Conservation (phyloP, 64 coral and sea anemone genomes). For the Catalaphyllia jardinei region DNA sequence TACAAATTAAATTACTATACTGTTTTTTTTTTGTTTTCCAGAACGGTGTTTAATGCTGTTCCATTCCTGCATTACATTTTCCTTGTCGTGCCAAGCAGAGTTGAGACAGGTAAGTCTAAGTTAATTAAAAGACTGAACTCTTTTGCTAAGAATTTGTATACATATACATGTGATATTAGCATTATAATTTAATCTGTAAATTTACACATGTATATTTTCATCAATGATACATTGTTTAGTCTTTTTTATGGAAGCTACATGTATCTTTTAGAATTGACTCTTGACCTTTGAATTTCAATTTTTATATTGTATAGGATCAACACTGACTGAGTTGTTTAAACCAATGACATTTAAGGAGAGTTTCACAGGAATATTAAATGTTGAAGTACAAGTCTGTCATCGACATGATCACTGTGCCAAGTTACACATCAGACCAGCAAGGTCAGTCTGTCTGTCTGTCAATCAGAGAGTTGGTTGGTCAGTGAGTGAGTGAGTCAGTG, state of each 20-base stretch:
- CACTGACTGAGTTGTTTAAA: conserved; percentile 74
- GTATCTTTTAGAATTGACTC: no score
- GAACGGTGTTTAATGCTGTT: conserved; percentile 95
- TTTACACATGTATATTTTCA: no score
- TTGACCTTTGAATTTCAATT: no score
- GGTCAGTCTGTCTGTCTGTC: conserved; percentile 33
- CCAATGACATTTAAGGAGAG: conserved; percentile 66
- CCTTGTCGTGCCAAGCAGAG: conserved; percentile 71
- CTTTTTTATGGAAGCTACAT: not conserved
- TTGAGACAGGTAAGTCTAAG: conserved; percentile 66
- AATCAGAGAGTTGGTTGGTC: no score
- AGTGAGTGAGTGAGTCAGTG: no score
- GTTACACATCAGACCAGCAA: conserved; percentile 90
- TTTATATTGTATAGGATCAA: conserved; percentile 45
- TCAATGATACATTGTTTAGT: not conserved
- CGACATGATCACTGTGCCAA: conserved; percentile 91
- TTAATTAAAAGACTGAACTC: not conserved
- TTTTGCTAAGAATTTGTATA: not conserved
- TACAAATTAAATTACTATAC: not conserved
- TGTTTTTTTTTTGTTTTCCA: conserved; percentile 35
- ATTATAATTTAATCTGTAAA: not conserved
- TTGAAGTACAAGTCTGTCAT: conserved; percentile 87
- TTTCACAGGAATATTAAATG: conserved; percentile 75
- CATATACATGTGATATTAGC: no score
- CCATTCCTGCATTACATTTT: conserved; percentile 89